Evolutionary conservation across 2,797 vertebrate genomes (phyloP), one percentile per base, ranked within the genome.

Genomic region (Serranus cabrilla): DNA sequence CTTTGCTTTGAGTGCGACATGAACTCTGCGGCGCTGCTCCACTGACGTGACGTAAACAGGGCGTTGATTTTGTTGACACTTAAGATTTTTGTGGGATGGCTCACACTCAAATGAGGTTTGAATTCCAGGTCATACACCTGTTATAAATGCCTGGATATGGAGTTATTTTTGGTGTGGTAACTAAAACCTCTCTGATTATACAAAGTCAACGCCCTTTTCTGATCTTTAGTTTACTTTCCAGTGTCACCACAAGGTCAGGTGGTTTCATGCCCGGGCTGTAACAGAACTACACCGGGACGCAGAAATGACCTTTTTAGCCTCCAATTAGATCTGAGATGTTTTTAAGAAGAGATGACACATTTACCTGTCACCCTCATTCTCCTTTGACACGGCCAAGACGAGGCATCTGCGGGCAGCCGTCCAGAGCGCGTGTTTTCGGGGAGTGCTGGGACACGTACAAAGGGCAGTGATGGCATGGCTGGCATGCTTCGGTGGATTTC

Each of bases 401-500:
- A 50, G 78, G 59, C 66, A 78, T 87, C 57, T 45, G 20, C 10
- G 63, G 65, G 60, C 62, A 70, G 74, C 70, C 49, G 58, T 46
- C 64, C 71, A 27, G 45, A 3, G 57, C 31, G 71, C 68, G 68
- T 63, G 3, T 21, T 71, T 71, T 75, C 61, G 7, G 77, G 84
- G 79, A 74, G 89, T 79, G 88, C 61, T 80, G 67, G 85, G 91
- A 87, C 87, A 78, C 62, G 68, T 74, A 74, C 68, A 74, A 59
- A 78, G 81, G 79, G 78, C 82, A 78, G 73, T 9, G 78, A 84
- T 81, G 88, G 87, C 89, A 90, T 63, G 88, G 81, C 71, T 39
- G 90, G 84, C 88, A 87, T 82, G 88, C 85, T 71, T 64, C 62
- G 37, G 37, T 77, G 85, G 80, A 43, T 76, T 92, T 89, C 81